Base-by-base conservation (phyloP, 1,140 invertebrate species). In the Atopsyche davidsoni region DNA sequence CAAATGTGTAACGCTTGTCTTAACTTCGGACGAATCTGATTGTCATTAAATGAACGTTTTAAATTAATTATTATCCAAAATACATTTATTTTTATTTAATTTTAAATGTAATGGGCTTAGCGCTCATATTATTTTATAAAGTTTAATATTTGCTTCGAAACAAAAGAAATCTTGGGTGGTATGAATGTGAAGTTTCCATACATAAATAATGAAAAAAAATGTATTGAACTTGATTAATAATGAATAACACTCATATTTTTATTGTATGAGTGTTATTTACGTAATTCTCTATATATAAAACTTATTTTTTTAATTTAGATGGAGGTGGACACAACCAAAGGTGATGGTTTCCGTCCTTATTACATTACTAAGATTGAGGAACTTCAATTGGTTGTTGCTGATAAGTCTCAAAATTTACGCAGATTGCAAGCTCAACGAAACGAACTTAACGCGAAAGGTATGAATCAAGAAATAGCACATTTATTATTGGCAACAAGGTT, bases 381-480 rank as follows among this genome's bases (percentile, higher is more conserved):
- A 70, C 71, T 98, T 2, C 92, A 96, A 67, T 75, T 98, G 21
- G 85, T 92, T 61, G 93, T 99, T 4, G 89, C 92, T 19, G 96
- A 99, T 59, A 99, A 98, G 67, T 92, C 89, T 61, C 96, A 98
- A 73, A 99, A 99, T 77, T 75, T 99, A 17, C 79, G 96, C 52
- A 85, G 97, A 68, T 76, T 99, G 38, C 95, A 99, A 77, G 97
- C 97, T 13, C 96, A 99, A 66, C 79, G 97, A 61, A 99, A 99
- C 84, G 96, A 99, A 73, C 82, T 99, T 0, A 99, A 99, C 77
- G 94, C 96, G 4, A 99, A 99, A 88, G 92, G 89, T 92, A 75
- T 10, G 35, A 36, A 36, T n/a, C n/a, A 7, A 28, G n/a, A n/a
- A n/a, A n/a, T n/a, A n/a, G n/a, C n/a, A n/a, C n/a, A n/a, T 28